Percentiles rank a stretch among this genome's conserved stretches.
Evolutionary conservation across 92 coral and sea anemone species (phyloP).

Genomic region (Siderastrea siderea): DNA sequence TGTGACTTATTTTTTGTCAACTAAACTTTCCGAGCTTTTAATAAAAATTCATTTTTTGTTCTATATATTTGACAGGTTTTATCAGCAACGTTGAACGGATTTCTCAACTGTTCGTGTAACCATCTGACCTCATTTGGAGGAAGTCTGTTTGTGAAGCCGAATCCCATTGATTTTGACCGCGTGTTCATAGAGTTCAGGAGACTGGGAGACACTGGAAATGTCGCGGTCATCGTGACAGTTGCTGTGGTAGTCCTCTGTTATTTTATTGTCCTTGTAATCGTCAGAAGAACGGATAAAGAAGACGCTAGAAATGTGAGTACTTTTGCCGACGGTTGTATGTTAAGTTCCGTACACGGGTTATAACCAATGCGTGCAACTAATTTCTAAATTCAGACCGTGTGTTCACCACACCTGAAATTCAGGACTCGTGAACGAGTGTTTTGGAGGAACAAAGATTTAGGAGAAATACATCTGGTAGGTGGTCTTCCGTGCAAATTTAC

Average conservation of each 20-base stretch:
- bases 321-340: not conserved
- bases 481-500: no score
- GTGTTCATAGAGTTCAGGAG: constrained; percentile 47
- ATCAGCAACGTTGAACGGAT: constrained; percentile 32
- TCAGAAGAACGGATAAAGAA: constrained; percentile 30
- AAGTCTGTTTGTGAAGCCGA: constrained; percentile 47
- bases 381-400: not conserved
- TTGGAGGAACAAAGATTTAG: no score
- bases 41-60: not conserved
- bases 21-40: not conserved
- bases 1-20: no score
- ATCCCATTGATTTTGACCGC: constrained; percentile 64
- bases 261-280: constrained; percentile 22
- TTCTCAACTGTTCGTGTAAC: constrained; percentile 41
- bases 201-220: constrained; percentile 51
- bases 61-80: constrained; percentile 21
- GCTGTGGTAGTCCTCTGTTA: constrained; percentile 31
- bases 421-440: no score
- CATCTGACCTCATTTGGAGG: constrained; percentile 65
- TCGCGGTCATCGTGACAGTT: constrained; percentile 52
- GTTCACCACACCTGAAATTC: not conserved
- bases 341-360: not conserved
- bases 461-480: no score
- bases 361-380: not conserved
- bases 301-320: constrained; percentile 47